A percentile compares a stretch with the other conserved stretches of the same genome.
Evolutionary conservation across 2,888 invertebrate species (phyloP).

Genomic region (Junonia oenone): DNA sequence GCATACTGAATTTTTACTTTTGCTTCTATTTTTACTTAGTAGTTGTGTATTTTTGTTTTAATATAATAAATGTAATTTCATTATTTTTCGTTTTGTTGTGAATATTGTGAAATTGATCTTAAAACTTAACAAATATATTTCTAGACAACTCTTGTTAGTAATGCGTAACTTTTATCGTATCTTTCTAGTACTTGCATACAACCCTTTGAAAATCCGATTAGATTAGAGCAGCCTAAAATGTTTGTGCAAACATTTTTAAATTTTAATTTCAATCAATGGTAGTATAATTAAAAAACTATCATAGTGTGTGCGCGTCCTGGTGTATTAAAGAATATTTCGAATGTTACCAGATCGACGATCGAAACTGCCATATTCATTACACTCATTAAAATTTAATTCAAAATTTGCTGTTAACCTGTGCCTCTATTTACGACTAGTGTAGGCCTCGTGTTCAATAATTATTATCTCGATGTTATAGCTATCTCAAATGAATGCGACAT

Average conservation of each 20-base stretch:
- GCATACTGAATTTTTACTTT: too few species aligned
- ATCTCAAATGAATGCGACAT: constrained; percentile 16
- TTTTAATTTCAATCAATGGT: neutral
- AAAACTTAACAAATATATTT: too few species aligned
- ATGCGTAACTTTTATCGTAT: too few species aligned
- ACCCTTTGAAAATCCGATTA: too few species aligned
- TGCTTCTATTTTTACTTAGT: too few species aligned
- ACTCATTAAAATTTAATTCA: neutral
- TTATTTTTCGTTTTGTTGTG: too few species aligned
- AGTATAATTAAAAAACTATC: neutral
- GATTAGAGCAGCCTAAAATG: too few species aligned
- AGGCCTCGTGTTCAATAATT: neutral
- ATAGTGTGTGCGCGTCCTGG: neutral
- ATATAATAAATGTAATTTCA: too few species aligned
- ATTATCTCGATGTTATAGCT: neutral
- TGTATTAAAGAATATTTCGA: neutral
- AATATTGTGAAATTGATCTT: too few species aligned
- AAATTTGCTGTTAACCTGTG: neutral
- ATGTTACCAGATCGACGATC: neutral
- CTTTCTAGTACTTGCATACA: too few species aligned
- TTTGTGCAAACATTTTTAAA: neutral
- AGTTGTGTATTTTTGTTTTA: too few species aligned
- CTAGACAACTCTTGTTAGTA: too few species aligned
- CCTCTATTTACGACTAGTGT: neutral
- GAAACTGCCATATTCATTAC: neutral